Conservation (phyloP, 1,140 invertebrate species). For the Drosophila ficusphila region DNA sequence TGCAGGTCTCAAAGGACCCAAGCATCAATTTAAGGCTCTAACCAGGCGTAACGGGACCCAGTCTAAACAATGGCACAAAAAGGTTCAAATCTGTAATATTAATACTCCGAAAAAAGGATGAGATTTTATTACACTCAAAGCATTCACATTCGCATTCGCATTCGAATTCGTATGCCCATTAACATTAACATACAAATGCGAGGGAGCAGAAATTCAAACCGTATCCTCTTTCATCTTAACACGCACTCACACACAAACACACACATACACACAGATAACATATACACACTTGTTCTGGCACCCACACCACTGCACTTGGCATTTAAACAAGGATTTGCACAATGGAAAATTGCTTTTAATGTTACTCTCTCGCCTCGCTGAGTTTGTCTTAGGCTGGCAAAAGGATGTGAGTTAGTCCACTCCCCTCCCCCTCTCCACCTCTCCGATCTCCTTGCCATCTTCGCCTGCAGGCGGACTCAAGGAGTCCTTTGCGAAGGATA, state of each 20-base stretch:
- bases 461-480: slow-evolving; percentile 3
- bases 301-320: slow-evolving; percentile 38
- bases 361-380: slow-evolving; percentile 56
- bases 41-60: slow-evolving; percentile 45
- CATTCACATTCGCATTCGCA: slow-evolving; percentile 56
- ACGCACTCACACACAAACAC: not conserved
- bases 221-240: slow-evolving; percentile 52
- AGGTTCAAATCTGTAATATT: slow-evolving; percentile 63
- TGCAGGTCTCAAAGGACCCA: slow-evolving; percentile 40
- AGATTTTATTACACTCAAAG: slow-evolving; percentile 63
- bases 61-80: slow-evolving; percentile 45
- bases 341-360: slow-evolving; percentile 77
- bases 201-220: slow-evolving; percentile 27
- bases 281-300: not conserved
- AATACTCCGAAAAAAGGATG: slow-evolving; percentile 59
- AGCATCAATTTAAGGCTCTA: slow-evolving; percentile 53
- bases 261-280: not conserved
- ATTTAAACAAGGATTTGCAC: slow-evolving; percentile 74
- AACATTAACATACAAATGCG: slow-evolving; percentile 71
- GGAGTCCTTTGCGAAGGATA: slow-evolving; percentile 1
- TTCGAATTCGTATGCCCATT: slow-evolving; percentile 65
- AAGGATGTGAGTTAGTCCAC: slow-evolving; percentile 7
- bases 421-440: not conserved
- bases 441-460: not conserved
- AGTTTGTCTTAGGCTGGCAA: slow-evolving; percentile 43